Conservation (phyloP, 2,113 vertebrate species). For the Callospermophilus lateralis region DNA sequence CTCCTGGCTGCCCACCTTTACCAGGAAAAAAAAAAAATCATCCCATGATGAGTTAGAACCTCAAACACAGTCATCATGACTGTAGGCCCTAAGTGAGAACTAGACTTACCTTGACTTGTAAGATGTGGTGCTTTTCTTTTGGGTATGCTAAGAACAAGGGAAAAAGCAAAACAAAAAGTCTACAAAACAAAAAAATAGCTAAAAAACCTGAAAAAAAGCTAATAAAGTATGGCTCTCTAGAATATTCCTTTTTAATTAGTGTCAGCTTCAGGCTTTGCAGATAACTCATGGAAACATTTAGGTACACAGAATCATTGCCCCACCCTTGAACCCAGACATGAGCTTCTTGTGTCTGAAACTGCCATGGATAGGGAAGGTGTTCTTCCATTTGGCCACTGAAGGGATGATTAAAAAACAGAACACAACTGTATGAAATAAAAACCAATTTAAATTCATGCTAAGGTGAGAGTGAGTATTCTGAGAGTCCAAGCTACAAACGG, state of each 20-base stretch:
- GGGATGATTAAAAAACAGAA: background rate
- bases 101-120: background rate
- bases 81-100: accelerated
- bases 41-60: background rate
- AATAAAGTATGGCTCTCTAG: background rate
- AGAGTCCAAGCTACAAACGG: accelerated
- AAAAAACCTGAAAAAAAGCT: background rate
- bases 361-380: accelerated
- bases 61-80: background rate
- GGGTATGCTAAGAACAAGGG: background rate
- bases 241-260: background rate
- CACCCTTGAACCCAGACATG: accelerated
- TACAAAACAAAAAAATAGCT: background rate
- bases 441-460: background rate
- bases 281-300: background rate
- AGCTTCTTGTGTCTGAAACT: background rate
- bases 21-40: background rate
- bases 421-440: accelerated
- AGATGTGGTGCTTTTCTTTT: background rate
- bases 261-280: background rate
- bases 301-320: background rate
- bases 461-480: background rate
- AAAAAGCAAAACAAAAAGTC: background rate
- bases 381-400: background rate
- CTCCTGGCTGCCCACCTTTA: background rate